Conservation (phyloP, 2,888 invertebrate genomes). For the Aspidiotus destructor region DNA sequence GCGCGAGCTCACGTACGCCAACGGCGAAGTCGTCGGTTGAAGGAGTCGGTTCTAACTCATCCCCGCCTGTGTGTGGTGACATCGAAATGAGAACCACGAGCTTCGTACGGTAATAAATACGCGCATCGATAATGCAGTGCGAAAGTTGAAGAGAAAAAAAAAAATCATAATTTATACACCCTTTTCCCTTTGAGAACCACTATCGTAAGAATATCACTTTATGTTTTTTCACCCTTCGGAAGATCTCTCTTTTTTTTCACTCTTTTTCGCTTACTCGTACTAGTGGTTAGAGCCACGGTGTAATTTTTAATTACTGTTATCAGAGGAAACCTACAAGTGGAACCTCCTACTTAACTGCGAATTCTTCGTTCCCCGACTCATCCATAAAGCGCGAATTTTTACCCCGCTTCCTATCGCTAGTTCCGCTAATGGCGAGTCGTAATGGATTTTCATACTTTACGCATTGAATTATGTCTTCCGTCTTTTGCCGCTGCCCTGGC, state of each 20-base stretch:
- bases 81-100: too few relatives aligned
- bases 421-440: slow-evolving; percentile 33
- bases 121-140: too few relatives aligned
- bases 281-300: slow-evolving; percentile 28
- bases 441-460: slow-evolving; percentile 33
- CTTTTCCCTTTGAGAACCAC: slow-evolving; percentile 23
- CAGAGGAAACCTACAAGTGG: slow-evolving; percentile 33
- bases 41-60: too few relatives aligned
- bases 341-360: slow-evolving; percentile 32
- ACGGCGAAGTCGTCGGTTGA: too few relatives aligned
- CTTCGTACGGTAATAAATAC: too few relatives aligned
- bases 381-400: slow-evolving; percentile 8
- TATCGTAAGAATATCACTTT: slow-evolving; percentile 29
- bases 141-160: too few relatives aligned
- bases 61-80: too few relatives aligned
- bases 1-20: too few relatives aligned
- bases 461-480: slow-evolving; percentile 32
- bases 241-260: slow-evolving; percentile 14
- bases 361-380: slow-evolving; percentile 20
- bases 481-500: slow-evolving; percentile 13
- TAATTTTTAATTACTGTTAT: slow-evolving; percentile 33
- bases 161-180: background rate
- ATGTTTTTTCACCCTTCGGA: slow-evolving; percentile 31
- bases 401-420: slow-evolving; percentile 24
- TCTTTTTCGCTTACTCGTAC: background rate